Conservation (phyloP, 2,888 invertebrate species). For the Thymelicus lineola region DNA sequence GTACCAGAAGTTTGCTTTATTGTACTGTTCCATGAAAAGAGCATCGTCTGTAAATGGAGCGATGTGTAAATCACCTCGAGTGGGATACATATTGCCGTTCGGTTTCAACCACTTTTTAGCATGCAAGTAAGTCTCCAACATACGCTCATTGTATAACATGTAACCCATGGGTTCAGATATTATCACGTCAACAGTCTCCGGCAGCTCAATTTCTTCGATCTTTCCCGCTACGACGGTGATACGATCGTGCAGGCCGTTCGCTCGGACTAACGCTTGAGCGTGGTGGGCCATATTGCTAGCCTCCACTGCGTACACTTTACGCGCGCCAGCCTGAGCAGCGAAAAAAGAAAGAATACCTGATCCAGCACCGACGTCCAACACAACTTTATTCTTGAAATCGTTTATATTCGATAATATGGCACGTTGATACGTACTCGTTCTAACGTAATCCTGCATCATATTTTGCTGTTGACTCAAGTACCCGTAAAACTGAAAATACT, state of each 20-base stretch:
- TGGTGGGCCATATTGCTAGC: constrained; percentile 99
- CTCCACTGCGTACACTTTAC: constrained; percentile 99
- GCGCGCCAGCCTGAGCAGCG: constrained; percentile 98
- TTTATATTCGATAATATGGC: constrained; percentile 97
- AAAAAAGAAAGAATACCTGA: constrained; percentile 99
- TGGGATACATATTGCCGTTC: constrained; percentile 98
- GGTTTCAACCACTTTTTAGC: constrained; percentile 99
- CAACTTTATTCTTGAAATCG: constrained; percentile 96
- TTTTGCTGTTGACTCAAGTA: constrained; percentile 99
- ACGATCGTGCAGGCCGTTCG: constrained; percentile 94
- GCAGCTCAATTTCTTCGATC: constrained; percentile 98
- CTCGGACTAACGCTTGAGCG: constrained; percentile 94
- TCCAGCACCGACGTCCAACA: constrained; percentile 99
- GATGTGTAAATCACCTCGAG: constrained; percentile 97
- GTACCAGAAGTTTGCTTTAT: constrained; percentile 99
- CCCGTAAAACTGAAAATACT: constrained; percentile 99
- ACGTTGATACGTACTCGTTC: constrained; percentile 99
- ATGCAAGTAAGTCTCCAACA: constrained; percentile 99
- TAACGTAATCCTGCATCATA: constrained; percentile 99
- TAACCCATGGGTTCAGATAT: constrained; percentile 99
- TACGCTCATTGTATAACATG: constrained; percentile 99
- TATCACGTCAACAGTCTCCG: constrained; percentile 98
- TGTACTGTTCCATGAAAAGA: constrained; percentile 98
- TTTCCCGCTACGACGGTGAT: constrained; percentile 98
- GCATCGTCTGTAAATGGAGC: constrained; percentile 99